Evolutionary conservation across 1,140 invertebrate genomes (phyloP).

Genomic region (Cryptotermes secundus): DNA sequence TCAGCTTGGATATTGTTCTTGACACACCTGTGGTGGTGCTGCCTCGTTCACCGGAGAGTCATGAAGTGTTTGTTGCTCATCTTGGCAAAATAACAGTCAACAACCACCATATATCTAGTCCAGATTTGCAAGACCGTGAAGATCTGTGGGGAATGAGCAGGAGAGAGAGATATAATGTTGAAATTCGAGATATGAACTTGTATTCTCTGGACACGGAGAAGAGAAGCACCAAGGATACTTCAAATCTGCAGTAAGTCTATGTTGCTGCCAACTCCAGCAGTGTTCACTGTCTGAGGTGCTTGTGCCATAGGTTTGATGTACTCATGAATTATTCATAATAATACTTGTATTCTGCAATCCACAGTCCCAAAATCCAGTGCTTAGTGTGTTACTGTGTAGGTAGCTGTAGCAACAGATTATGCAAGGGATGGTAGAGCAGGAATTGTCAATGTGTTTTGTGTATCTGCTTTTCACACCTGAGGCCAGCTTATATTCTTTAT

Average conservation of each 20-base stretch:
- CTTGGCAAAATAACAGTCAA: constrained; percentile 81
- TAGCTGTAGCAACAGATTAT: too few relatives aligned
- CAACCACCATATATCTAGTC: constrained; percentile 42
- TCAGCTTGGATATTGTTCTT: constrained; percentile 62
- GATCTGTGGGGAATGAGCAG: constrained; percentile 31
- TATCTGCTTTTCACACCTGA: too few relatives aligned
- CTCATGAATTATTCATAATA: too few relatives aligned
- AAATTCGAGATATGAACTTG: constrained; percentile 85
- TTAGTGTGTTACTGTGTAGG: too few relatives aligned
- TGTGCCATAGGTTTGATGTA: too few relatives aligned
- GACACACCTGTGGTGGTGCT: constrained; percentile 89
- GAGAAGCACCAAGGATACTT: constrained; percentile 20
- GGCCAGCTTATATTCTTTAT: too few relatives aligned
- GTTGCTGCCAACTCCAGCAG: too few relatives aligned
- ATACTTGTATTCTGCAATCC: too few relatives aligned
- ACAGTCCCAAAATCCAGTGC: too few relatives aligned
- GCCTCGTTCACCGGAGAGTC: constrained; percentile 72
- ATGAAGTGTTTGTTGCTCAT: constrained; percentile 88
- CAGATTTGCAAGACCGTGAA: neutral
- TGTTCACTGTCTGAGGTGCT: too few relatives aligned
- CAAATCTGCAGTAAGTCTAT: neutral
- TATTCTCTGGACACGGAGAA: constrained; percentile 68
- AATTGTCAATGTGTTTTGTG: too few relatives aligned
- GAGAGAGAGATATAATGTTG: constrained; percentile 40
- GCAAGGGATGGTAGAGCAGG: too few relatives aligned